phyloP scores from a whole-genome alignment of 2,113 vertebrate species.

The Scopus umbretta region DNA sequence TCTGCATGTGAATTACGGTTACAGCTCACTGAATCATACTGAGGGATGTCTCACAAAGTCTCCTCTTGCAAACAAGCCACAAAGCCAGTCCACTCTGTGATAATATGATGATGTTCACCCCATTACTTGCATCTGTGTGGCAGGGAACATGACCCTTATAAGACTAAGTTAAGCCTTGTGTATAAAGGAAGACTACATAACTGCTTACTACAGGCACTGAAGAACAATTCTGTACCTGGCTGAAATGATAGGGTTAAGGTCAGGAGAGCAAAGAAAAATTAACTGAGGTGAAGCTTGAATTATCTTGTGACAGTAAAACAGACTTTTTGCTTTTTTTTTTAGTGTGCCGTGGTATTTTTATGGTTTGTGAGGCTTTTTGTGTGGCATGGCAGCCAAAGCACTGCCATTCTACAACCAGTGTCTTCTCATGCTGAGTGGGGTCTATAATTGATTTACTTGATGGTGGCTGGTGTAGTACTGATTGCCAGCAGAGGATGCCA shows the following conservation, averaged over 20 bases:
- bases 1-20: neutral
- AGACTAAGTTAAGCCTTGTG: neutral
- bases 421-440: neutral
- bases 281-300: neutral
- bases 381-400: neutral
- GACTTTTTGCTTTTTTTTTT: neutral
- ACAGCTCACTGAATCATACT: neutral
- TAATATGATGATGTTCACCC: neutral
- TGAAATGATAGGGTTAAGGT: neutral
- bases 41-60: neutral
- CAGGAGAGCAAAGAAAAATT: neutral
- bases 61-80: neutral
- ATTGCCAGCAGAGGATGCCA: neutral
- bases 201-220: neutral
- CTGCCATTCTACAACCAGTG: neutral
- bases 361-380: neutral
- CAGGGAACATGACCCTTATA: neutral
- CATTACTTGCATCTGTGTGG: neutral
- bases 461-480: neutral
- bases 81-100: neutral
- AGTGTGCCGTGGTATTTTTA: neutral
- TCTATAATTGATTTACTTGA: neutral
- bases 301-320: neutral
- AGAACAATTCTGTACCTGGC: neutral
- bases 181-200: neutral